Percentiles rank a stretch among this genome's conserved stretches.
These are phyloP conservation scores for Ditula angustiorana DNA, from an alignment of 2,888 invertebrate species.

Conservation along the genomic window DNA sequence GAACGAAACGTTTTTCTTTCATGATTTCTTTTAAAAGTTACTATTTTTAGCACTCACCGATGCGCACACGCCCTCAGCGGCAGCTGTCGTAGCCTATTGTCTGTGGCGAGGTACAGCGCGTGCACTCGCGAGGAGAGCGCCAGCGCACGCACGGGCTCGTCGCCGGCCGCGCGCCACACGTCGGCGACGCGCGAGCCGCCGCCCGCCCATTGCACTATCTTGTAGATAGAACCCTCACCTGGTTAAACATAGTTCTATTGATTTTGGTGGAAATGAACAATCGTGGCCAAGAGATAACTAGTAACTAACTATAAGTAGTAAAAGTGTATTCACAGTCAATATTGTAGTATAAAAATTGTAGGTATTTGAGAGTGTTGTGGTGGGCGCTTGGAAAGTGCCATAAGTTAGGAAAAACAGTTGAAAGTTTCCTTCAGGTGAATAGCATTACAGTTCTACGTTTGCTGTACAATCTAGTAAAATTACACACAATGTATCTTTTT, in stretches of 20 bases:
- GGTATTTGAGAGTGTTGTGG: too few relatives aligned
- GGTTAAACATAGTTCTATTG: conserved; percentile 16
- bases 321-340: too few relatives aligned
- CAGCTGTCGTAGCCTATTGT: conserved; percentile 84
- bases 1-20: too few relatives aligned
- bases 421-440: too few relatives aligned
- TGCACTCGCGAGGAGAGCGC: conserved; percentile 84
- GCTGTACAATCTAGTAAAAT: too few relatives aligned
- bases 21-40: background rate
- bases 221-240: conserved; percentile 87
- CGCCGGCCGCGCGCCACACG: conserved; percentile 85
- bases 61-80: conserved; percentile 80
- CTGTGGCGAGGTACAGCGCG: conserved; percentile 86
- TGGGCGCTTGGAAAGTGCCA: too few relatives aligned
- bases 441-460: too few relatives aligned
- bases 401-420: too few relatives aligned
- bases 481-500: too few relatives aligned
- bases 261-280: background rate
- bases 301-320: too few relatives aligned
- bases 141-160: conserved; percentile 85
- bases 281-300: too few relatives aligned
- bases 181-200: conserved; percentile 85
- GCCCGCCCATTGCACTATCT: conserved; percentile 87
- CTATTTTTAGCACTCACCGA: conserved; percentile 54
- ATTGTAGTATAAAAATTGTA: too few relatives aligned